These are phyloP conservation scores for Saxicola maurus DNA, from an alignment of 2,797 vertebrate genomes.

Conservation along the genomic window DNA sequence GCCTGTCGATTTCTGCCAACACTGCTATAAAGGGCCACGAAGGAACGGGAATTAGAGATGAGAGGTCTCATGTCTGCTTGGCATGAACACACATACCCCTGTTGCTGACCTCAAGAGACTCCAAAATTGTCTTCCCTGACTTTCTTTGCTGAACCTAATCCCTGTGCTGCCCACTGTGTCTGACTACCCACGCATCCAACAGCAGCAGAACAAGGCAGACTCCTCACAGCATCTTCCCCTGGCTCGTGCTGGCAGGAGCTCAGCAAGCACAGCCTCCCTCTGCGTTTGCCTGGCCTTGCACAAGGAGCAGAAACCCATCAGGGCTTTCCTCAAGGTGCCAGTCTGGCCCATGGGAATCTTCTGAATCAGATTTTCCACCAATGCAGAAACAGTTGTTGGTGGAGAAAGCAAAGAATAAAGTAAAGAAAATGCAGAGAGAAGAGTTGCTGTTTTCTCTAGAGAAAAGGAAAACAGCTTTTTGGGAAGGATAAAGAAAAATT, in stretches of 20 bases:
- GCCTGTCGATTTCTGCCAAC: not conserved
- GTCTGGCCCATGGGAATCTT: not conserved
- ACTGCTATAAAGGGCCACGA: not conserved
- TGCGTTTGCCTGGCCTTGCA: fast-evolving
- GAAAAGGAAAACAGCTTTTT: not conserved
- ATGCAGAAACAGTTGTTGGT: not conserved
- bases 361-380: not conserved
- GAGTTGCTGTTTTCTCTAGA: not conserved
- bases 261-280: not conserved
- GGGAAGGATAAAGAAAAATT: not conserved
- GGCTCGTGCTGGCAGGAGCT: not conserved
- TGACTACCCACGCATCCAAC: fast-evolving
- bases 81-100: not conserved
- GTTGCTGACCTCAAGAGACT: not conserved
- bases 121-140: not conserved
- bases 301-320: not conserved
- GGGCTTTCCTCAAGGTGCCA: not conserved
- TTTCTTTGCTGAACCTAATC: not conserved
- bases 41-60: not conserved
- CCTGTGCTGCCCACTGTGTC: fast-evolving
- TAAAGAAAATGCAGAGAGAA: not conserved
- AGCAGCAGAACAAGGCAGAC: not conserved
- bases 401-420: not conserved
- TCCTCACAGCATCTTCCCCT: not conserved
- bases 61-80: not conserved